phyloP scores from a whole-genome alignment of 2,888 invertebrate genomes.

The Boloria euphrosyne region DNA sequence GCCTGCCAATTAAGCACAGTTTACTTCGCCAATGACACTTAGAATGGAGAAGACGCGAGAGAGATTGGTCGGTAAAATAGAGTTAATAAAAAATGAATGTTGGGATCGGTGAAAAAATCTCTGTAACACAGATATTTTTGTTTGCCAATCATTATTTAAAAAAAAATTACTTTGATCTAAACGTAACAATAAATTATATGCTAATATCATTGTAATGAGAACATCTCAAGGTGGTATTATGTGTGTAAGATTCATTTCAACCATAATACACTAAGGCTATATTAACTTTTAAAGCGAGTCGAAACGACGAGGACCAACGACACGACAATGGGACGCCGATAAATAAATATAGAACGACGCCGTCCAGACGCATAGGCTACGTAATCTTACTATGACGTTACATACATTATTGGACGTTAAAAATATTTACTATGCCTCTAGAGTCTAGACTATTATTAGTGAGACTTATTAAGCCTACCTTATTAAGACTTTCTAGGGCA shows the following conservation, averaged over 20 bases:
- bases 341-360: constrained; percentile 30
- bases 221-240: constrained; percentile 57
- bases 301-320: constrained; percentile 27
- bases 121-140: no score
- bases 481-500: constrained; percentile 23
- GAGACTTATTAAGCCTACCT: constrained; percentile 19
- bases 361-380: constrained; percentile 32
- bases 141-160: no score
- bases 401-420: constrained; percentile 37
- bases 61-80: no score
- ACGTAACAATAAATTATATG: neutral
- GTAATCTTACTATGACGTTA: constrained; percentile 35
- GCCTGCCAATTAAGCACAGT: no score
- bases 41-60: no score
- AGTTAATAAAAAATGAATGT: neutral
- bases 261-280: constrained; percentile 41
- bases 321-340: constrained; percentile 37
- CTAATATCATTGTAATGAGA: constrained; percentile 43
- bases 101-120: constrained; percentile 16
- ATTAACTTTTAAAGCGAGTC: constrained; percentile 20
- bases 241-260: constrained; percentile 49
- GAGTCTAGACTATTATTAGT: constrained; percentile 27
- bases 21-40: no score
- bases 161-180: no score
- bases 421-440: constrained; percentile 32